Evolutionary conservation across 1,140 invertebrate genomes (phyloP).

Genomic region (Vollenhovia emeryi): DNA sequence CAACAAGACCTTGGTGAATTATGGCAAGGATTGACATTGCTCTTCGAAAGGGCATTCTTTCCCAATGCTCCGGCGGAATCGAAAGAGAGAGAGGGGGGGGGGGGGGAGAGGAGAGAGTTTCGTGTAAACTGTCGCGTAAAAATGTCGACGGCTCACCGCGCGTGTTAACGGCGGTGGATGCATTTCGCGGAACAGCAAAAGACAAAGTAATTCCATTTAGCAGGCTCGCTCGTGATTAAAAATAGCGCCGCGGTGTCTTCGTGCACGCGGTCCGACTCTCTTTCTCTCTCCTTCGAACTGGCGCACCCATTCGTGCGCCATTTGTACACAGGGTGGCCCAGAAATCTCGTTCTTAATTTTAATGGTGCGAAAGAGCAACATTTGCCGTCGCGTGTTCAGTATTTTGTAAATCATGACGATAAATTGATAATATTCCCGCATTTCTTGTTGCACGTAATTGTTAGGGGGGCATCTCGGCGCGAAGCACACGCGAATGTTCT

Average conservation of each 20-base stretch:
- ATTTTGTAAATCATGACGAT: neutral
- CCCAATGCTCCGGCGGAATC: no score
- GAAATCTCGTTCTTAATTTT: conserved; percentile 35
- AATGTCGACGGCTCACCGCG: conserved; percentile 23
- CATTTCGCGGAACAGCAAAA: conserved; percentile 50
- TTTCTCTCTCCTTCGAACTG: conserved; percentile 18
- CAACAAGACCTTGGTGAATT: neutral
- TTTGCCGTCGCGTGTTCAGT: neutral
- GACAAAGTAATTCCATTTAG: conserved; percentile 61
- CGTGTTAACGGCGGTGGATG: conserved; percentile 23
- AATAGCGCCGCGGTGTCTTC: conserved; percentile 54
- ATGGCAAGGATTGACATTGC: neutral
- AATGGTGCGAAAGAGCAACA: neutral
- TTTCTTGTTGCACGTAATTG: neutral
- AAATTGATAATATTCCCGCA: neutral
- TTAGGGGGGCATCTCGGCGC: neutral
- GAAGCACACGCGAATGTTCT: neutral
- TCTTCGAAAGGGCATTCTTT: no score
- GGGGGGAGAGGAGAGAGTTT: no score
- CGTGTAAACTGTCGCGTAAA: conserved; percentile 19
- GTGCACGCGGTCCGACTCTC: conserved; percentile 4
- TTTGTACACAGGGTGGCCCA: conserved; percentile 40
- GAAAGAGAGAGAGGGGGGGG: no score
- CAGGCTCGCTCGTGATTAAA: conserved; percentile 53
- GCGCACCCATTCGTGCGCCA: conserved; percentile 46